A percentile compares a stretch with the other conserved stretches of the same genome.
These are phyloP conservation scores for Myiotriccus ornatus DNA, from an alignment of 2,797 vertebrate species.

Conservation along the genomic window DNA sequence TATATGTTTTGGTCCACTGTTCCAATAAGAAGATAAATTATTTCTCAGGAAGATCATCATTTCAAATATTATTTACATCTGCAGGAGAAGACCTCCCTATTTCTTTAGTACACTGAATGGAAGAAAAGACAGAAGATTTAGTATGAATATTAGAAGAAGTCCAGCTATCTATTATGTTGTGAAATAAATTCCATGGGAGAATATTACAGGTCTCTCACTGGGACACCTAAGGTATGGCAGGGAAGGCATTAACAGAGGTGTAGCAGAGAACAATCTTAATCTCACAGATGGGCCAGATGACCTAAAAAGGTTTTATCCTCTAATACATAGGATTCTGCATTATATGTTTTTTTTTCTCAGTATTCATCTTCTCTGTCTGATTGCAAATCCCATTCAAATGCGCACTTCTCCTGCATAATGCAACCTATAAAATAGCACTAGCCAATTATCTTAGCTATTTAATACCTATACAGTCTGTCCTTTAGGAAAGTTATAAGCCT, in stretches of 20 bases:
- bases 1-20: neutral
- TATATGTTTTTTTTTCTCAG: neutral
- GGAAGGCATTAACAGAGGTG: neutral
- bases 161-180: neutral
- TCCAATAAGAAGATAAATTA: neutral
- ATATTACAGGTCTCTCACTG: neutral
- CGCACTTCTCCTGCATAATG: neutral
- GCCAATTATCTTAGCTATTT: slow-evolving; percentile 30
- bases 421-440: neutral
- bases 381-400: slow-evolving; percentile 11
- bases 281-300: neutral
- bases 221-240: neutral
- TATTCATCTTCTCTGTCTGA: neutral
- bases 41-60: neutral
- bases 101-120: neutral
- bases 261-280: neutral
- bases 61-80: neutral
- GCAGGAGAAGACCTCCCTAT: neutral
- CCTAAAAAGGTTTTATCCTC: neutral
- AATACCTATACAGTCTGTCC: neutral
- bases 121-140: neutral
- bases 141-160: neutral
- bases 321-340: neutral
- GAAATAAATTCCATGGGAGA: neutral
- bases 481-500: neutral